Evolutionary conservation across 2,797 vertebrate genomes (phyloP).

Genomic region (Sphenodon punctatus): DNA sequence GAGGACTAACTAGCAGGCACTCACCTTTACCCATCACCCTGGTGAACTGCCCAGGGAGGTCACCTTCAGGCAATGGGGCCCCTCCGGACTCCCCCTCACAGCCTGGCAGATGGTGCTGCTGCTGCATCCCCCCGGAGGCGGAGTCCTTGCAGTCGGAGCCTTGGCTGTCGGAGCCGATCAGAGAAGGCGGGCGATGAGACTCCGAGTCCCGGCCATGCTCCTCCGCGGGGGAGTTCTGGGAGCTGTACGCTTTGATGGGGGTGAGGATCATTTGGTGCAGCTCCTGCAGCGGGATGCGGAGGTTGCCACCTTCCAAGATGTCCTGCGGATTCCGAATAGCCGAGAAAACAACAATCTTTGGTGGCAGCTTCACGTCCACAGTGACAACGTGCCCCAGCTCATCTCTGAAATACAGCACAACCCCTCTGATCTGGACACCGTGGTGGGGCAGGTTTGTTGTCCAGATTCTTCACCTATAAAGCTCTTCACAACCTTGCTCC

Average conservation of each 20-base stretch:
- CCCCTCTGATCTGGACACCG: too few species aligned
- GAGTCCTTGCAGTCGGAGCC: slow-evolving; percentile 76
- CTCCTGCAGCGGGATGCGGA: slow-evolving; percentile 91
- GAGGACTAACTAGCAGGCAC: accelerated
- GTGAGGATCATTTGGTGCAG: slow-evolving; percentile 98
- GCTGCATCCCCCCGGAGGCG: slow-evolving; percentile 76
- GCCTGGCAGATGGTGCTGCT: slow-evolving; percentile 82
- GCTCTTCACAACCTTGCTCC: too few species aligned
- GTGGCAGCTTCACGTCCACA: too few species aligned
- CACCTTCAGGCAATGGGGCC: slow-evolving; percentile 85
- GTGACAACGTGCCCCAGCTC: too few species aligned
- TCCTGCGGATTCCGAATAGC: too few species aligned
- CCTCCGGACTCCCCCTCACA: slow-evolving; percentile 87
- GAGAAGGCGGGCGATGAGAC: slow-evolving; percentile 74
- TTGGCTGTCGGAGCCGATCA: slow-evolving; percentile 74
- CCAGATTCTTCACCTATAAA: too few species aligned
- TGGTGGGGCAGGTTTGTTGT: too few species aligned
- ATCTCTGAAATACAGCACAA: too few species aligned
- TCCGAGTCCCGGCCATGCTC: slow-evolving; percentile 72
- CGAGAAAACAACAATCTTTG: too few species aligned
- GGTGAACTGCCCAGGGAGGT: slow-evolving; percentile 95
- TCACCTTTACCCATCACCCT: slow-evolving; percentile 98
- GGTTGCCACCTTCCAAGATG: slow-evolving; percentile 92
- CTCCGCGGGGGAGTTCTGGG: slow-evolving; percentile 72
- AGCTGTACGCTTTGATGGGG: slow-evolving; percentile 89